Conservation (phyloP, 2,113 vertebrate genomes). For the Ceuthmochares aereus region DNA sequence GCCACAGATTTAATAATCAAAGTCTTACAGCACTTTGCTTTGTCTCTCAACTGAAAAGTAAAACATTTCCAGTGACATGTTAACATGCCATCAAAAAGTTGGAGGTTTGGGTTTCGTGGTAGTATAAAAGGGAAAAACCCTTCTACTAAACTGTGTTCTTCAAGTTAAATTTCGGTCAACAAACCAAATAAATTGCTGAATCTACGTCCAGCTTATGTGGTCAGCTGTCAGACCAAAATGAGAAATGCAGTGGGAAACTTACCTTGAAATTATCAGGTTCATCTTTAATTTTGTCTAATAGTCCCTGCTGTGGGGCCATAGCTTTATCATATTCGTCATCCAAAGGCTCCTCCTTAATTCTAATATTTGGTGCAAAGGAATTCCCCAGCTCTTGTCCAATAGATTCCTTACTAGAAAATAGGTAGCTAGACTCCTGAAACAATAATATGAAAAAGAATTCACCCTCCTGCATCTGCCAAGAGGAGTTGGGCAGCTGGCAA, state of each 20-base stretch:
- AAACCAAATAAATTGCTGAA: slow-evolving; percentile 57
- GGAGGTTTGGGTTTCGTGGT: background rate
- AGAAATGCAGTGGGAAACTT: slow-evolving; percentile 67
- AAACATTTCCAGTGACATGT: slow-evolving; percentile 23
- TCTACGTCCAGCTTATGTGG: slow-evolving; percentile 20
- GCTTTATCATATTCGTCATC: slow-evolving; percentile 94
- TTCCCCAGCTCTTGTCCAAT: slow-evolving; percentile 84
- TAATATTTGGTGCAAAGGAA: slow-evolving; percentile 83
- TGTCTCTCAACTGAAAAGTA: slow-evolving; percentile 11
- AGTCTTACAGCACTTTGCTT: background rate
- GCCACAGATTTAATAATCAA: background rate
- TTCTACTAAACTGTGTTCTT: slow-evolving; percentile 46
- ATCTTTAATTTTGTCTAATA: slow-evolving; percentile 89
- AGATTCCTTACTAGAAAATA: slow-evolving; percentile 81
- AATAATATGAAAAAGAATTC: slow-evolving; percentile 79
- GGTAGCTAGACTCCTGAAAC: slow-evolving; percentile 84
- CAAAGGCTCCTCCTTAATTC: slow-evolving; percentile 94
- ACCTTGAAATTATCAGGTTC: slow-evolving; percentile 91
- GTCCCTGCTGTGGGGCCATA: slow-evolving; percentile 80
- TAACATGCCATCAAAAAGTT: slow-evolving; percentile 37
- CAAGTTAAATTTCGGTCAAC: slow-evolving; percentile 42
- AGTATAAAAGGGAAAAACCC: slow-evolving; percentile 8
- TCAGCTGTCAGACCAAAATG: slow-evolving; percentile 60
- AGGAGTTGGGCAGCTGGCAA: slow-evolving; percentile 64
- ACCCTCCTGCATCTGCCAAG: slow-evolving; percentile 71